Evolutionary conservation across 2,888 invertebrate species (phyloP).

Genomic region (Nemotelus pantherinus): DNA sequence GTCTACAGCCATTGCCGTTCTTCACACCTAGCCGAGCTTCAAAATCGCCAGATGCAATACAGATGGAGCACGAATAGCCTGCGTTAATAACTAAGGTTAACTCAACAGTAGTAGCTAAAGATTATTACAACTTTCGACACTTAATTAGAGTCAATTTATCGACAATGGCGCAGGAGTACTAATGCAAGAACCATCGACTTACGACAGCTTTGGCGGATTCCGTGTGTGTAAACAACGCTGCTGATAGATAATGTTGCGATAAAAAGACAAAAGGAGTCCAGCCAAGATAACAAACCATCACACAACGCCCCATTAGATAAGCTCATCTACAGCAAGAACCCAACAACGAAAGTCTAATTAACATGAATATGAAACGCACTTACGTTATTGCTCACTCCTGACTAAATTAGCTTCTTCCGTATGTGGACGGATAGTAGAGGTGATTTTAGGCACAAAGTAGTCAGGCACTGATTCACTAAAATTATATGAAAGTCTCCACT

Average conservation of each 20-base stretch:
- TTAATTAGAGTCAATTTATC: not conserved
- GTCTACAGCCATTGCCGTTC: not conserved
- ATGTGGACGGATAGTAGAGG: not conserved
- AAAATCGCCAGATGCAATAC: too few relatives aligned
- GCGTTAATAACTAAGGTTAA: too few relatives aligned
- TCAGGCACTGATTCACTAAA: slow-evolving; percentile 23
- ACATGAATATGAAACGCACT: not conserved
- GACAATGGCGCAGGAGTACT: slow-evolving; percentile 21
- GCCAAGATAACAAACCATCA: not conserved
- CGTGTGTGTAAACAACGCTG: not conserved
- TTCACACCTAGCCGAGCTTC: not conserved
- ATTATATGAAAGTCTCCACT: not conserved
- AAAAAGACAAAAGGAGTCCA: not conserved
- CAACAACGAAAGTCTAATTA: not conserved
- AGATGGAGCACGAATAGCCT: too few relatives aligned
- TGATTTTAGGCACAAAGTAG: slow-evolving; percentile 9
- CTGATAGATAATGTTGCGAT: not conserved
- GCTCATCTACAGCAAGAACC: not conserved
- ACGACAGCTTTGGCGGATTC: not conserved
- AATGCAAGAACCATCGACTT: not conserved
- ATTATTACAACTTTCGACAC: too few relatives aligned
- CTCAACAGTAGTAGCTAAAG: too few relatives aligned
- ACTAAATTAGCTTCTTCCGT: not conserved
- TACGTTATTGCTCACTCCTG: slow-evolving; percentile 25
- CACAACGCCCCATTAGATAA: slow-evolving; percentile 17